Conservation (phyloP, 2,888 invertebrate genomes). For the Lasius fuliginosus region DNA sequence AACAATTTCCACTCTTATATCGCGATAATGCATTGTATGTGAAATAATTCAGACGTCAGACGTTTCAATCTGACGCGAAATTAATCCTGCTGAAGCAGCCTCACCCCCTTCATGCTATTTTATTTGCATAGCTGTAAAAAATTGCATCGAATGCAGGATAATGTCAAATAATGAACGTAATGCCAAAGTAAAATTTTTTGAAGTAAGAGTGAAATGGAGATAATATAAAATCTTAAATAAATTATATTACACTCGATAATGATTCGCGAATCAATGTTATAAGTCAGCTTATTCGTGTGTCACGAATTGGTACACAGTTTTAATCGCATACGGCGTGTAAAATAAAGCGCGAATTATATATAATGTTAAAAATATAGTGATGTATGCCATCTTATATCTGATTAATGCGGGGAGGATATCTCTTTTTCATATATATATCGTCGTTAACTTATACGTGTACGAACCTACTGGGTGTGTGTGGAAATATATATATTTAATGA, state of each 20-base stretch:
- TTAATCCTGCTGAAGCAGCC: constrained; percentile 12
- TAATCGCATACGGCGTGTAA: constrained; percentile 48
- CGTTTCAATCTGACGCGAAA: background rate
- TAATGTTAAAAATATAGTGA: constrained; percentile 35
- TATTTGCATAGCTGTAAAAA: constrained; percentile 23
- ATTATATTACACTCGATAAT: constrained; percentile 9
- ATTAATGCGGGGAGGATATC: constrained; percentile 58
- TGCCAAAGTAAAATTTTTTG: background rate
- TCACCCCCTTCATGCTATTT: constrained; percentile 3
- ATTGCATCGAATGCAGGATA: constrained; percentile 7
- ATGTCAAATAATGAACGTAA: background rate
- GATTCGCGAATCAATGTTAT: background rate
- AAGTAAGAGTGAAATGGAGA: background rate
- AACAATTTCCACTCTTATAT: background rate
- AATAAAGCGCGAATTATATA: constrained; percentile 61
- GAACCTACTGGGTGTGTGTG: constrained; percentile 59
- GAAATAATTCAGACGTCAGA: background rate
- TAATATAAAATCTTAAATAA: constrained; percentile 20
- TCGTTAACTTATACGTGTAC: constrained; percentile 66
- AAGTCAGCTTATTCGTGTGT: constrained; percentile 31
- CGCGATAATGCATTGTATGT: background rate
- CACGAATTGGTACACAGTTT: constrained; percentile 55
- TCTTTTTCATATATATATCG: constrained; percentile 53
- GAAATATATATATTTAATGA: constrained; percentile 17
- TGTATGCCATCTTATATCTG: constrained; percentile 28